Conservation (phyloP, 2,888 invertebrate genomes). For the Elysia crispata region DNA sequence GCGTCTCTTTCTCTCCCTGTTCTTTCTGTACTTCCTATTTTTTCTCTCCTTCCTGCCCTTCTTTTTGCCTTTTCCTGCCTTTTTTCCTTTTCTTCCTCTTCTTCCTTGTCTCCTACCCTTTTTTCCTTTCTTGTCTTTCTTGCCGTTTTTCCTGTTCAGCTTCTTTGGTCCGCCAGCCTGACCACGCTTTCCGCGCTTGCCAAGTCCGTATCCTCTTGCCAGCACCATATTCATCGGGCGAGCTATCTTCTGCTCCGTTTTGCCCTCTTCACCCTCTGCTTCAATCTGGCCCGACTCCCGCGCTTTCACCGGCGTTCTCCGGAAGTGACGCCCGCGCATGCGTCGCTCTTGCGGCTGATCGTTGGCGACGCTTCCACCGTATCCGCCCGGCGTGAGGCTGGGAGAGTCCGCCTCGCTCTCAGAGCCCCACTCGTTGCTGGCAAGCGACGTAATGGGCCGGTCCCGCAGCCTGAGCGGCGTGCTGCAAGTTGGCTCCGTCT, state of each 20-base stretch:
- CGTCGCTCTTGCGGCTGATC: constrained; percentile 39
- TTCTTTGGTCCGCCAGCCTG: too few species aligned
- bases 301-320: constrained; percentile 1
- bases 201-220: too few species aligned
- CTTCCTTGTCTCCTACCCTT: constrained; percentile 26
- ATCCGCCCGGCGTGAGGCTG: background rate
- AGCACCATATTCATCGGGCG: too few species aligned
- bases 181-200: background rate
- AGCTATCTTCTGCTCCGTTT: constrained; percentile 39
- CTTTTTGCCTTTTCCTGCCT: constrained; percentile 14
- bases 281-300: constrained; percentile 38
- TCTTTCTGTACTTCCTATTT: constrained; percentile 10
- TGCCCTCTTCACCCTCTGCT: constrained; percentile 40
- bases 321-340: constrained; percentile 1
- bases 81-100: constrained; percentile 28
- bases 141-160: constrained; percentile 50
- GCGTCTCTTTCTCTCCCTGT: constrained; percentile 19
- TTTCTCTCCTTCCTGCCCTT: constrained; percentile 6
- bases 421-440: constrained; percentile 31
- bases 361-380: background rate
- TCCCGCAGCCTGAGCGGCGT: constrained; percentile 69
- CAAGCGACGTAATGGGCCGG: constrained; percentile 61
- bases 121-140: constrained; percentile 51
- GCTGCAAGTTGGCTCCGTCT: constrained; percentile 78
- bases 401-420: constrained; percentile 18